Conservation (phyloP, 2,888 invertebrate species). For the Conomelus anceps region DNA sequence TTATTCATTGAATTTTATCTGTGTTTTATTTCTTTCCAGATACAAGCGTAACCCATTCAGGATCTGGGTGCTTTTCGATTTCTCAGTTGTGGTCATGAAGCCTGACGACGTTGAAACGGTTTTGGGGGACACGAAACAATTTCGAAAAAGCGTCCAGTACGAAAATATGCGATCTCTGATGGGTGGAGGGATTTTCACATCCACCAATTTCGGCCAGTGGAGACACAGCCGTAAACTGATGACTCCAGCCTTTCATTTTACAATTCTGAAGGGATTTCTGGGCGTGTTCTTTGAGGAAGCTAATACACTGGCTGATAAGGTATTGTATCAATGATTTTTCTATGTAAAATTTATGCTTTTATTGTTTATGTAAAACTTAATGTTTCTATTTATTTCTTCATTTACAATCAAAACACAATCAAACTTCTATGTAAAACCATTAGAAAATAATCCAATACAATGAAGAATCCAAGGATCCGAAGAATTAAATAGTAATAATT, state of each 20-base stretch:
- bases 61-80: constrained; percentile 5
- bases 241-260: constrained; percentile 16
- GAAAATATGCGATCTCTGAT: constrained; percentile 15
- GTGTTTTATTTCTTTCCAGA: not conserved
- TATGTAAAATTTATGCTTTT: not conserved
- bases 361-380: not conserved
- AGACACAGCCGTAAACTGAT: constrained; percentile 22
- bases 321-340: not conserved
- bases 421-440: no score
- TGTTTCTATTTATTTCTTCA: no score
- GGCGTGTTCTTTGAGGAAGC: constrained; percentile 20
- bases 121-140: constrained; percentile 8
- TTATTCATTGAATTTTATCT: not conserved
- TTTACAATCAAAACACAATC: no score
- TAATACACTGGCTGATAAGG: not conserved
- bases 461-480: no score
- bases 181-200: constrained; percentile 23
- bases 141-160: constrained; percentile 18
- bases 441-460: no score
- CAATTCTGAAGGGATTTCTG: constrained; percentile 21
- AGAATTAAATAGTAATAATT: no score
- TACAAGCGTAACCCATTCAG: not conserved
- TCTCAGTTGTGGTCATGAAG: constrained; percentile 10
- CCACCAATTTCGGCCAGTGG: constrained; percentile 21
- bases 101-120: constrained; percentile 21